Evolutionary conservation across 2,888 invertebrate species (phyloP).

Genomic region (Hypomecis punctinalis): DNA sequence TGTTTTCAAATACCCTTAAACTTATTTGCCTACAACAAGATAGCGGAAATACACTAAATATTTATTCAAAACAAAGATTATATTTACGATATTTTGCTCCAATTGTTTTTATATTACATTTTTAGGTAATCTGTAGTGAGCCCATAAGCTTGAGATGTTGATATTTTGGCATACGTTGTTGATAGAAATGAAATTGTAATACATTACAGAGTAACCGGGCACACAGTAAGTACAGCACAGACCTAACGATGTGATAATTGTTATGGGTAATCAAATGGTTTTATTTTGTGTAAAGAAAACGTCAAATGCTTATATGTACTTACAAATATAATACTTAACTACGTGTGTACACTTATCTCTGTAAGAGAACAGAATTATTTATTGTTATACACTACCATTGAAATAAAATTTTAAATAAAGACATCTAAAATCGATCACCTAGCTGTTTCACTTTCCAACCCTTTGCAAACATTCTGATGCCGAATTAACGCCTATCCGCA

Average conservation of each 20-base stretch:
- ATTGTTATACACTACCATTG: slow-evolving; percentile 81
- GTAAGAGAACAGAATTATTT: slow-evolving; percentile 80
- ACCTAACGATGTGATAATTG: slow-evolving; percentile 81
- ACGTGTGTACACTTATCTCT: slow-evolving; percentile 73
- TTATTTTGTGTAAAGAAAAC: slow-evolving; percentile 79
- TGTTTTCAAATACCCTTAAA: no score
- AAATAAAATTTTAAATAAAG: slow-evolving; percentile 82
- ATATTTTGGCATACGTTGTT: slow-evolving; percentile 45
- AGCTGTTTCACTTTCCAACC: slow-evolving; percentile 44
- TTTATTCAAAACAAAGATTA: no score
- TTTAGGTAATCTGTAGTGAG: slow-evolving; percentile 44
- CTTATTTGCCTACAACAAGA: no score
- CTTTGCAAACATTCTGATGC: neutral
- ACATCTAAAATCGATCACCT: slow-evolving; percentile 56
- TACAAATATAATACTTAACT: slow-evolving; percentile 58
- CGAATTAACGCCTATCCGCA: no score
- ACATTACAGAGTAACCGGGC: slow-evolving; percentile 70
- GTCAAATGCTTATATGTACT: slow-evolving; percentile 65
- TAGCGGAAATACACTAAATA: neutral
- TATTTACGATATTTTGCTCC: slow-evolving; percentile 46
- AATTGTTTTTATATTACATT: slow-evolving; percentile 44
- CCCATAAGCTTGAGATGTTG: slow-evolving; percentile 42
- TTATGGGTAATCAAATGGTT: slow-evolving; percentile 75
- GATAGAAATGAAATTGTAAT: slow-evolving; percentile 45
- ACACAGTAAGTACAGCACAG: slow-evolving; percentile 77